Conservation (phyloP, 2,797 vertebrate species). For the Intellagama lesueurii region DNA sequence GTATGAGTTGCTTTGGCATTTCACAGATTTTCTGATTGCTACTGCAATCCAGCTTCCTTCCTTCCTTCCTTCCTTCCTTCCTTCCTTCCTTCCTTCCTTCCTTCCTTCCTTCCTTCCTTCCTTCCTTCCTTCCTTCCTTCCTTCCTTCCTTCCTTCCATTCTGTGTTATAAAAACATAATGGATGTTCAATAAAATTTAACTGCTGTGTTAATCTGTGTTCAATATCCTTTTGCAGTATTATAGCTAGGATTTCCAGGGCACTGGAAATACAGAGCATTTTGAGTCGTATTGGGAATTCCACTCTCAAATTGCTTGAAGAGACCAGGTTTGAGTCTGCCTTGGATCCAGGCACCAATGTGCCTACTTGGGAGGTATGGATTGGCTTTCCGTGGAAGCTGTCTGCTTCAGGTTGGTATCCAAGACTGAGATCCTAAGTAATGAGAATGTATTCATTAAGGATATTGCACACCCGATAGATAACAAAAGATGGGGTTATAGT, state of each 20-base stretch:
- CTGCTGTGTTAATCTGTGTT: conserved; percentile 73
- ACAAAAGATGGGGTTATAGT: too few species aligned
- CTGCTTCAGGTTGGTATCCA: too few species aligned
- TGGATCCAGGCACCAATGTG: too few species aligned
- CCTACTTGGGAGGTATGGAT: too few species aligned
- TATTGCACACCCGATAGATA: too few species aligned
- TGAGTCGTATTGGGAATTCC: conserved; percentile 11
- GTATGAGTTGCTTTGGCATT: conserved; percentile 43
- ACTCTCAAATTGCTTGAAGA: too few species aligned
- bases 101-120: neutral
- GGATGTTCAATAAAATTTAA: conserved; percentile 43
- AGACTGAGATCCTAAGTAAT: too few species aligned
- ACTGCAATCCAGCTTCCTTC: neutral
- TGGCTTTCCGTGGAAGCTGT: too few species aligned
- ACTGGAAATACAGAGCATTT: conserved; percentile 58
- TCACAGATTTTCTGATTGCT: conserved; percentile 28
- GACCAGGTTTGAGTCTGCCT: too few species aligned
- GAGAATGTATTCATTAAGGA: too few species aligned
- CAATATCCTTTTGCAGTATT: conserved; percentile 59
- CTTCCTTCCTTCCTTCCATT: neutral
- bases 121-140: neutral
- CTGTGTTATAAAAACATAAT: too few species aligned
- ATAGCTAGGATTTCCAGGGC: conserved; percentile 62
- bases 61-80: neutral
- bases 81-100: neutral